phyloP scores from a whole-genome alignment of 2,113 vertebrate species.

The Clarias magur region DNA sequence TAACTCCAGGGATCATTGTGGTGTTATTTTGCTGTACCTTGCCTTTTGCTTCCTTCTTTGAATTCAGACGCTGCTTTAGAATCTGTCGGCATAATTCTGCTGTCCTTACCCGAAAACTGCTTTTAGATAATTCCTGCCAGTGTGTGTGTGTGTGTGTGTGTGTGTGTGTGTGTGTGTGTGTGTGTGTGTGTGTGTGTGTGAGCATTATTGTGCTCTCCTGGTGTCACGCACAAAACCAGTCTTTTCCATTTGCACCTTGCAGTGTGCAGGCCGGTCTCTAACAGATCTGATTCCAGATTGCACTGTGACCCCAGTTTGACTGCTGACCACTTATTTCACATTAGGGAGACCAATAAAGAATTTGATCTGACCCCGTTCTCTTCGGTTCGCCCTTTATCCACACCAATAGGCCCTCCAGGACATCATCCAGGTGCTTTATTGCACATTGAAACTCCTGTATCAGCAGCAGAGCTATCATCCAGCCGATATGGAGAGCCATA shows the following conservation, averaged over 20 bases:
- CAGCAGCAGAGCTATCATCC: slow-evolving; percentile 60
- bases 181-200: slow-evolving; percentile 10
- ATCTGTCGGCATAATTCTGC: neutral
- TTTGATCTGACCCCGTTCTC: slow-evolving; percentile 67
- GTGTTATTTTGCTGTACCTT: neutral
- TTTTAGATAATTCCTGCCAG: neutral
- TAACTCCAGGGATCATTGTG: neutral
- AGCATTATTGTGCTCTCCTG: neutral
- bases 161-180: slow-evolving; percentile 17
- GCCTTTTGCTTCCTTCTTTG: neutral
- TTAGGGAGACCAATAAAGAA: slow-evolving; percentile 68
- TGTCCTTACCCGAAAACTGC: slow-evolving; percentile 8
- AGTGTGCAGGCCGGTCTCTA: slow-evolving; percentile 24
- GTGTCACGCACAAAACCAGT: slow-evolving; percentile 38
- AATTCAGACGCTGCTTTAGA: neutral
- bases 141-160: slow-evolving; percentile 16
- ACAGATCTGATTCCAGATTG: slow-evolving; percentile 47
- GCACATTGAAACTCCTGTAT: slow-evolving; percentile 61
- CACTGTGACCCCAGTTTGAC: slow-evolving; percentile 48
- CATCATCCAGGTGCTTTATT: slow-evolving; percentile 66
- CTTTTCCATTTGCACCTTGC: slow-evolving; percentile 49
- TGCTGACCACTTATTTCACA: slow-evolving; percentile 57
- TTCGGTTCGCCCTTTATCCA: slow-evolving; percentile 62
- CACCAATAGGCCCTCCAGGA: slow-evolving; percentile 68
- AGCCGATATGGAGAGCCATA: slow-evolving; percentile 60